Percentiles rank a stretch among this genome's conserved stretches.
Conservation (phyloP, 2,113 vertebrate species). For the Perognathus longimembris region DNA sequence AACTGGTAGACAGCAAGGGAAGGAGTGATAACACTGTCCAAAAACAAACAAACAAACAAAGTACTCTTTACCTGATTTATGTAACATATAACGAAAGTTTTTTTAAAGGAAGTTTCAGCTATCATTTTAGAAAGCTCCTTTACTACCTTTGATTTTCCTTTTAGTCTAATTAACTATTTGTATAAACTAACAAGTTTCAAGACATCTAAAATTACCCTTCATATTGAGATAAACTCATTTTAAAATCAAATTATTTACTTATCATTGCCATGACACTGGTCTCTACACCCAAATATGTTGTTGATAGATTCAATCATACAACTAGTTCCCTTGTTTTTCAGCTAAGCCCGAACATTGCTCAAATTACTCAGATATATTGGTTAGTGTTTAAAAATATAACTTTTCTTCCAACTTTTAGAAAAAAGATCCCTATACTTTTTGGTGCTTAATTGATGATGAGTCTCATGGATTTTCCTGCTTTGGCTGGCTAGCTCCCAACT, state of each 20-base stretch:
- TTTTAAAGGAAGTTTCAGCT: conserved; percentile 18
- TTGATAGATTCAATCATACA: conserved; percentile 28
- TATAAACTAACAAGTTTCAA: conserved; percentile 37
- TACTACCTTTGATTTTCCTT: neutral
- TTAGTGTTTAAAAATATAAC: neutral
- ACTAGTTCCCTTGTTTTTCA: conserved; percentile 40
- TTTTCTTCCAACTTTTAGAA: conserved; percentile 55
- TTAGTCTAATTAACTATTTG: conserved; percentile 18
- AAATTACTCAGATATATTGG: neutral
- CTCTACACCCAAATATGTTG: conserved; percentile 50
- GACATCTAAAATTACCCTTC: conserved; percentile 10
- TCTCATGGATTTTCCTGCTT: no score
- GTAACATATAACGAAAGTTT: neutral
- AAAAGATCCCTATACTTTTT: neutral
- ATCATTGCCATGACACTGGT: neutral
- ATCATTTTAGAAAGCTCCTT: conserved; percentile 32
- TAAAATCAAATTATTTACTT: conserved; percentile 42
- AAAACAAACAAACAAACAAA: no score
- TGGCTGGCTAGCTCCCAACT: no score
- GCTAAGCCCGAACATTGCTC: conserved; percentile 26
- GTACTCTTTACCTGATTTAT: no score
- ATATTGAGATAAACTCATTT: conserved; percentile 46
- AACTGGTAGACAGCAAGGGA: no score
- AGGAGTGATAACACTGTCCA: no score
- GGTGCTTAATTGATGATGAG: no score